Conservation (phyloP, 2,888 invertebrate species). For the Andrena bucephala region DNA sequence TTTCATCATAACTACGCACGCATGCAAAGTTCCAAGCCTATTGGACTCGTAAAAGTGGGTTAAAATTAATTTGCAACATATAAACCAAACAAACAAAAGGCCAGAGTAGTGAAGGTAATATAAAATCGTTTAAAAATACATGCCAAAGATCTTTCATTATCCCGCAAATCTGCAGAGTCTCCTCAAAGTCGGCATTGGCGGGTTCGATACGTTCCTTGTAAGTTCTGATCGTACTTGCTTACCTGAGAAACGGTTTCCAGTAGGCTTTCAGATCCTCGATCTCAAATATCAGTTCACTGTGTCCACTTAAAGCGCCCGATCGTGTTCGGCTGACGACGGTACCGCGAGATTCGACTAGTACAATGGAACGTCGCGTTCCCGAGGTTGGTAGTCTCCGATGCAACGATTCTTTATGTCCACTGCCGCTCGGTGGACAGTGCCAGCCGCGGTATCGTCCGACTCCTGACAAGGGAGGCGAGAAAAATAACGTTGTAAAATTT, state of each 20-base stretch:
- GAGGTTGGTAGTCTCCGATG: not conserved
- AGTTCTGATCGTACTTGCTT: not conserved
- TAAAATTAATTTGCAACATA: no score
- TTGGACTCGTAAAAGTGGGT: no score
- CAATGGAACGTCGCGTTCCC: not conserved
- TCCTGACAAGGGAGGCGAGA: not conserved
- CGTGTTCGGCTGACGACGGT: conserved; percentile 3
- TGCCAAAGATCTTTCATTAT: no score
- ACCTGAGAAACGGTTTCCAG: not conserved
- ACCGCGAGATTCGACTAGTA: conserved; percentile 3
- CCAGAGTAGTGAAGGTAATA: no score
- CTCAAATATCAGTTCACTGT: conserved; percentile 6
- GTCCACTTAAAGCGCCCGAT: not conserved
- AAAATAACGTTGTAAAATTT: conserved; percentile 30
- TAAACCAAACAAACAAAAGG: no score
- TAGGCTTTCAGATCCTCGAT: not conserved
- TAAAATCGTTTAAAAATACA: no score
- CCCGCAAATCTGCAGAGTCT: no score
- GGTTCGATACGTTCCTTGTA: no score
- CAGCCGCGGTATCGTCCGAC: conserved; percentile 16
- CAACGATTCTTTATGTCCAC: conserved; percentile 16
- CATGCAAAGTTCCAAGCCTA: no score
- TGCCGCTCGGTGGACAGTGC: not conserved
- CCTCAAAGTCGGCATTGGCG: no score
- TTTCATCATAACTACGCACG: no score